Percentiles rank a stretch among this genome's conserved stretches.
Conservation (phyloP, 2,888 invertebrate genomes). For the Patella caerulea region DNA sequence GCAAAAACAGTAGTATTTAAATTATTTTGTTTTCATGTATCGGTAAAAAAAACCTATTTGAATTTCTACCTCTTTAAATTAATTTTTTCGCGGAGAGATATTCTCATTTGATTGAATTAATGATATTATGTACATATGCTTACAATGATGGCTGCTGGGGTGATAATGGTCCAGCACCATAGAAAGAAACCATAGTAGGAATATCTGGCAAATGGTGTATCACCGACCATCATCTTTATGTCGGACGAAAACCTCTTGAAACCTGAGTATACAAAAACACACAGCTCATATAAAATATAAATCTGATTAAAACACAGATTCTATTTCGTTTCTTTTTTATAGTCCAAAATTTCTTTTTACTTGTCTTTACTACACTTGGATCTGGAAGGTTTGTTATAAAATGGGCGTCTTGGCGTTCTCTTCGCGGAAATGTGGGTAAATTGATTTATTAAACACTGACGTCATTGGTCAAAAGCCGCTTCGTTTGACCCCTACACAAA, state of each 20-base stretch:
- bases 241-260: slow-evolving; percentile 56
- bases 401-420: no score
- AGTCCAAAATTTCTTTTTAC: no score
- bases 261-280: slow-evolving; percentile 42
- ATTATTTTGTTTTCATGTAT: neutral
- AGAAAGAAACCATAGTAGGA: slow-evolving; percentile 54
- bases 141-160: slow-evolving; percentile 61
- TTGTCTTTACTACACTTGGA: no score
- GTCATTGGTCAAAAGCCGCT: no score
- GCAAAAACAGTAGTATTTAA: neutral
- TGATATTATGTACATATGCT: slow-evolving; percentile 19
- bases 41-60: no score
- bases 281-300: no score
- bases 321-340: no score
- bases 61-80: neutral
- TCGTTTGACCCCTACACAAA: no score
- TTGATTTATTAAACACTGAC: no score
- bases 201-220: slow-evolving; percentile 32
- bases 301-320: no score
- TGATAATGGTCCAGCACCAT: slow-evolving; percentile 53
- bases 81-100: neutral
- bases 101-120: neutral
- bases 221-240: slow-evolving; percentile 65
- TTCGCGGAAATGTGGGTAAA: no score
- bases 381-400: no score